These are phyloP conservation scores for Agapostemon virescens DNA, from an alignment of 2,888 invertebrate species.

Conservation along the genomic window DNA sequence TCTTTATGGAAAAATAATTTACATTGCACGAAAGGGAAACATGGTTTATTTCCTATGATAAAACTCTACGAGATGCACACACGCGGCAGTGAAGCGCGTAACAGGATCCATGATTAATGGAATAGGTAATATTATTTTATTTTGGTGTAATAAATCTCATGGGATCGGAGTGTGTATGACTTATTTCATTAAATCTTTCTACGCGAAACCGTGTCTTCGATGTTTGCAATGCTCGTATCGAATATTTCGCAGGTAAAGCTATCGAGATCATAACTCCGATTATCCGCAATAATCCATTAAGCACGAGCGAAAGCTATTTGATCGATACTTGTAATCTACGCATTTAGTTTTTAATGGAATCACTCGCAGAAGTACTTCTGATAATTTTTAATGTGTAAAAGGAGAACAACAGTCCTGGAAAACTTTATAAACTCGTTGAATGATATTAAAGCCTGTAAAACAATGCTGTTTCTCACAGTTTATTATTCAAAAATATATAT, in stretches of 20 bases:
- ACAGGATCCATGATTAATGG: not conserved
- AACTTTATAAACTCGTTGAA: not conserved
- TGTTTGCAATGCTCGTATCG: not conserved
- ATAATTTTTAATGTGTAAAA: not conserved
- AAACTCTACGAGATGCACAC: not conserved
- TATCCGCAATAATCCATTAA: not conserved
- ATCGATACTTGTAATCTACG: not conserved
- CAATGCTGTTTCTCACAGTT: too few species aligned
- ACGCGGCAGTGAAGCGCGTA: not conserved
- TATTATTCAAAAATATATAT: too few species aligned
- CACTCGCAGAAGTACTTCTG: not conserved
- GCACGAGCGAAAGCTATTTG: not conserved
- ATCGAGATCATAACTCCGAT: not conserved
- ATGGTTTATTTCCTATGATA: not conserved
- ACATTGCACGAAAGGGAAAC: not conserved
- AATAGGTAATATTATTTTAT: conserved; percentile 4
- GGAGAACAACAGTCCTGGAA: not conserved
- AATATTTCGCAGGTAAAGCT: not conserved
- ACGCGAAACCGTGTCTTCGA: not conserved
- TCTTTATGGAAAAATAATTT: not conserved
- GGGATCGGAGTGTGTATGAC: not conserved
- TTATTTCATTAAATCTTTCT: not conserved
- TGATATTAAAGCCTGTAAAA: not conserved
- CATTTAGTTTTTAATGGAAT: not conserved
- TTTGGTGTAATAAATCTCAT: not conserved